phyloP scores from a whole-genome alignment of 2,113 vertebrate genomes.

The Thomomys bottae region DNA sequence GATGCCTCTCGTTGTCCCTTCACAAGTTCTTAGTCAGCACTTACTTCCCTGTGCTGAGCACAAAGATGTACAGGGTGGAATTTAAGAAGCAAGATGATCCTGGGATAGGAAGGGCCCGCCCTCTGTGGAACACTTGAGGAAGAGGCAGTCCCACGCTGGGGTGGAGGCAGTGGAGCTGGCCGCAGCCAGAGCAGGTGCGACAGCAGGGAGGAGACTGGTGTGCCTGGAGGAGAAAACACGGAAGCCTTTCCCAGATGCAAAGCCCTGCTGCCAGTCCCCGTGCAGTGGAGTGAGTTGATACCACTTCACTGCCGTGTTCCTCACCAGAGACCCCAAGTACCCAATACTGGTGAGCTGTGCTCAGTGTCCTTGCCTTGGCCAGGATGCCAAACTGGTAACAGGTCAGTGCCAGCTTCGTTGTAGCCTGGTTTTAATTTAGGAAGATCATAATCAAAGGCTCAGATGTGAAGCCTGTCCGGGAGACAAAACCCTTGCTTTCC shows the following conservation, averaged over 20 bases:
- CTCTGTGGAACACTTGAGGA: background rate
- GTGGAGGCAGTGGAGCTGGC: background rate
- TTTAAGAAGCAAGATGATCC: background rate
- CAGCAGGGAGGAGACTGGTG: rapidly evolving
- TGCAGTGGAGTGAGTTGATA: background rate
- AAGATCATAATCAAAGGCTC: background rate
- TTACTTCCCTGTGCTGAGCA: slow-evolving; percentile 5
- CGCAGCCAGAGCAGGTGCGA: too few relatives aligned
- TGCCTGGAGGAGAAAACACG: background rate
- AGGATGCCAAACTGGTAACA: background rate
- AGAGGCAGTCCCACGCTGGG: background rate
- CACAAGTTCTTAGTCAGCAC: slow-evolving; percentile 27
- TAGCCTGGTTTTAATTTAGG: background rate
- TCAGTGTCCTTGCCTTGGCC: background rate
- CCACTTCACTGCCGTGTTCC: background rate
- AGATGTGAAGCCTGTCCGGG: background rate
- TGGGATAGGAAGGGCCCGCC: too few relatives aligned
- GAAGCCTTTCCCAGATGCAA: background rate
- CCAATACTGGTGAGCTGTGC: background rate
- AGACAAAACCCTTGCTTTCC: background rate
- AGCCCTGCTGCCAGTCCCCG: background rate
- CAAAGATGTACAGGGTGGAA: background rate
- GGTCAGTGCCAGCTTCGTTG: background rate
- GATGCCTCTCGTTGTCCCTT: slow-evolving; percentile 33
- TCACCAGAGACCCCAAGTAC: background rate